Evolutionary conservation across 2,797 vertebrate species (phyloP).

Genomic region (Brachymystax lenok): DNA sequence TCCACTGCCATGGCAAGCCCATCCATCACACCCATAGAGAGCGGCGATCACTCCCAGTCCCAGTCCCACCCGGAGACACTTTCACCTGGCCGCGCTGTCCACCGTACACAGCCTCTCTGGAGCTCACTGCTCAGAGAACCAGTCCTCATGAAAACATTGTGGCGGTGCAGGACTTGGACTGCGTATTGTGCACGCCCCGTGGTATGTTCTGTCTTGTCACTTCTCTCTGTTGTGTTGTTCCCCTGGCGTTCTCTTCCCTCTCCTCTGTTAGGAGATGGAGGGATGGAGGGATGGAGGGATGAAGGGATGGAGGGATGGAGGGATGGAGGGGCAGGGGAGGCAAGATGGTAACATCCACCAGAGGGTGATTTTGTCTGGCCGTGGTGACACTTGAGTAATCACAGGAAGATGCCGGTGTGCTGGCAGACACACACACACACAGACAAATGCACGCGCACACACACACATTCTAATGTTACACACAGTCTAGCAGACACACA

Average conservation of each 20-base stretch:
- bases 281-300: neutral
- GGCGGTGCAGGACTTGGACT: slow-evolving; percentile 41
- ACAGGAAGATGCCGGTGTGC: neutral
- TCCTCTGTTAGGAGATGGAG: neutral
- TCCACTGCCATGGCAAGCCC: slow-evolving; percentile 44
- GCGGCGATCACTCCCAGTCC: neutral
- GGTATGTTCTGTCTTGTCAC: slow-evolving; percentile 38
- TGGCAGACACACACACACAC: neutral
- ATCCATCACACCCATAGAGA: slow-evolving; percentile 45
- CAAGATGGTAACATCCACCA: neutral
- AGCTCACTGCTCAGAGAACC: slow-evolving; percentile 10
- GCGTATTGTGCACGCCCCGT: slow-evolving; percentile 2
- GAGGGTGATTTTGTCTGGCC: neutral
- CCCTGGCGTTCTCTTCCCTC: neutral
- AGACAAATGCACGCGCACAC: neutral
- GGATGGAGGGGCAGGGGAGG: neutral
- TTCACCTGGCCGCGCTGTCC: slow-evolving; percentile 18
- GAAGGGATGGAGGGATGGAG: neutral
- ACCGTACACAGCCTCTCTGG: neutral
- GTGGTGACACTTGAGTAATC: slow-evolving; percentile 2
- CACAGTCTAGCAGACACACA: slow-evolving; percentile 31
- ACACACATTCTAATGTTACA: neutral
- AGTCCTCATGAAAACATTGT: slow-evolving; percentile 39
- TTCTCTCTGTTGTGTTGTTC: slow-evolving; percentile 20
- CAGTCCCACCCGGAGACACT: slow-evolving; percentile 24